These are phyloP conservation scores for Falco biarmicus DNA, from an alignment of 2,797 vertebrate species.

Conservation along the genomic window DNA sequence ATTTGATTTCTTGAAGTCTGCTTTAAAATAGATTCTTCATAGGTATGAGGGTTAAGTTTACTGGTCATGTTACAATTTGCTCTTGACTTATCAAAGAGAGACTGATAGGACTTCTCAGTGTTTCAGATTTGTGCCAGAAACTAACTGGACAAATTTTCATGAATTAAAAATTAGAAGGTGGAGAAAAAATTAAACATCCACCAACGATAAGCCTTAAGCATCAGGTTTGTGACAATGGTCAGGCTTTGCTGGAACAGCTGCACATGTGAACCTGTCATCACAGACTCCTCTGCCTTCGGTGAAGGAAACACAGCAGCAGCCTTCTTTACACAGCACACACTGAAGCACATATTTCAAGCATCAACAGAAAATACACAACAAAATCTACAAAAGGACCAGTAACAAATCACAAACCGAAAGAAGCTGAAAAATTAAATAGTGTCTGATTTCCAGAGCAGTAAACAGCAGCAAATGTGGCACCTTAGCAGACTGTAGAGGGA, in stretches of 20 bases:
- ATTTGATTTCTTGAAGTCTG: not conserved
- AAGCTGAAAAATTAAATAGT: not conserved
- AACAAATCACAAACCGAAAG: not conserved
- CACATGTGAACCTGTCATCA: fast-evolving
- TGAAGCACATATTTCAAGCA: not conserved
- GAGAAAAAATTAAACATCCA: not conserved
- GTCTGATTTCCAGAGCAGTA: not conserved
- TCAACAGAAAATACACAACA: not conserved
- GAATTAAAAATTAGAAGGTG: not conserved
- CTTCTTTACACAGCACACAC: not conserved
- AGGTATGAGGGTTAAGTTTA: not conserved
- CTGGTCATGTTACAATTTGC: not conserved
- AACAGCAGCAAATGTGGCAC: not conserved
- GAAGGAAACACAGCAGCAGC: not conserved
- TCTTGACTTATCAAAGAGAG: not conserved
- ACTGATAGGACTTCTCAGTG: not conserved
- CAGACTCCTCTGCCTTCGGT: not conserved
- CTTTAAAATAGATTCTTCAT: not conserved
- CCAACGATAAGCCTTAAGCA: not conserved
- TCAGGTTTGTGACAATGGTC: not conserved
- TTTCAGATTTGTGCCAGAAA: not conserved
- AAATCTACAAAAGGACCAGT: not conserved
- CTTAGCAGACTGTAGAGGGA: not conserved
- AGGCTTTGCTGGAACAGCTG: not conserved
- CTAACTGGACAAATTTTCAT: not conserved